phyloP scores from a whole-genome alignment of 2,113 vertebrate genomes.

The Pipra filicauda region DNA sequence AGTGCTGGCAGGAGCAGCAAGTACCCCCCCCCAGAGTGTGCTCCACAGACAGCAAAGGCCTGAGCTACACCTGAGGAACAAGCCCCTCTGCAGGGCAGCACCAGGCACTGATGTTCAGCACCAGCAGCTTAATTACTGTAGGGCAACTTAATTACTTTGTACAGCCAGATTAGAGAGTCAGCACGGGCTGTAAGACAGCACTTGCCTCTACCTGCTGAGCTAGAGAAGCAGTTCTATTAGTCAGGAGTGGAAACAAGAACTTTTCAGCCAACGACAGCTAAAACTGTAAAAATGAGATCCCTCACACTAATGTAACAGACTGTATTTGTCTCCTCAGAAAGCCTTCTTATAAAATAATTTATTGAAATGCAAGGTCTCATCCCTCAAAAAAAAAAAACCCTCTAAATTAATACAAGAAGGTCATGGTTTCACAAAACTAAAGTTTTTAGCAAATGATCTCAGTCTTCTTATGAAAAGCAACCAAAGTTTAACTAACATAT shows the following conservation, averaged over 20 bases:
- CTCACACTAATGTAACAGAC: not conserved
- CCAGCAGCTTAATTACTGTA: not conserved
- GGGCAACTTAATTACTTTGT: not conserved
- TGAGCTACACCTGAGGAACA: not conserved
- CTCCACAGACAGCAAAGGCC: not conserved
- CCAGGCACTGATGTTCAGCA: not conserved
- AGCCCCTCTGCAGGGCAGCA: not conserved
- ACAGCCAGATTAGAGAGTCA: not conserved
- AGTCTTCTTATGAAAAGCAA: not conserved
- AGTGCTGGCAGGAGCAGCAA: not conserved
- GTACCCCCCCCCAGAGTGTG: not conserved
- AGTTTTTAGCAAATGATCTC: not conserved
- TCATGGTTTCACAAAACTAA: not conserved
- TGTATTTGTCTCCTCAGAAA: not conserved
- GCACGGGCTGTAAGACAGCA: not conserved
- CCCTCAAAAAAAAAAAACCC: not conserved
- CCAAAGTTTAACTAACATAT: not conserved
- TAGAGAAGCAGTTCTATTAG: not conserved
- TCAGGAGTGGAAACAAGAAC: not conserved
- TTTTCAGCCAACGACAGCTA: not conserved
- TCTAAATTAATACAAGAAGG: not conserved
- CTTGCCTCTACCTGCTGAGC: not conserved
- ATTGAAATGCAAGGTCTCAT: not conserved
- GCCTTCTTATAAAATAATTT: not conserved
- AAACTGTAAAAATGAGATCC: not conserved